Evolutionary conservation across 2,113 vertebrate genomes (phyloP), one percentile per base, ranked within the genome.

Genomic region (Colius striatus): DNA sequence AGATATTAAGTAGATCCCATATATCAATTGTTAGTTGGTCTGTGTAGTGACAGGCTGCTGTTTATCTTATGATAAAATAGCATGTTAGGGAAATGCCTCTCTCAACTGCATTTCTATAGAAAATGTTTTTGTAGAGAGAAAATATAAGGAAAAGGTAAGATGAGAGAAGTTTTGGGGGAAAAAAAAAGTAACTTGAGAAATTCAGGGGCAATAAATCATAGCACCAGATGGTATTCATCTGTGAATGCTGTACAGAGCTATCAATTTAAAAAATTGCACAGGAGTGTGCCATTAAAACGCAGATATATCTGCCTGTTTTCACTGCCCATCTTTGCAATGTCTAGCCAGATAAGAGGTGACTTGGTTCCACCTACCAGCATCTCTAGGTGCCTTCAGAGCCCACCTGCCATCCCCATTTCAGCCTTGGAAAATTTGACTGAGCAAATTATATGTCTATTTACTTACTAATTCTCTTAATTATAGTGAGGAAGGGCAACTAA

Each of bases 211-310:
- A 92, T 96, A 96, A 96, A 96, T 97, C 96, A 95, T 86, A 36
- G 30, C 68, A 93, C 50, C 96, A 97, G 96, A 96, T 97, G 96
- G 96, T 92, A 96, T 97, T 97, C 95, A 95, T 96, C 95, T 96
- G 89, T 12, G 86, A 92, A 45, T 79, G 79, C 88, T 18, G n/a
- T 78, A 85, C 73, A 73, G 85, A 95, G 80, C 91, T 86, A 94
- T 71, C 95, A 75, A 47, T 81, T 84, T 3, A 11, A 89, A 86
- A 94, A 73, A 87, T 38, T 78, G 68, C 89, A 96, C 58, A 16
- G 61, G 79, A 90, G 38, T 8, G 60, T 73, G 75, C 82, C 57
- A 62, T 96, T 90, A 84, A 78, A 93, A 96, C 68, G 83, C 61
- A 78, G 83, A 25, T 18, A 10, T 25, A 45, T 92, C 76, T 93